A percentile compares a stretch with the other conserved stretches of the same genome.
phyloP scores from a whole-genome alignment of 1,140 invertebrate species.

The Mamestra configurata region DNA sequence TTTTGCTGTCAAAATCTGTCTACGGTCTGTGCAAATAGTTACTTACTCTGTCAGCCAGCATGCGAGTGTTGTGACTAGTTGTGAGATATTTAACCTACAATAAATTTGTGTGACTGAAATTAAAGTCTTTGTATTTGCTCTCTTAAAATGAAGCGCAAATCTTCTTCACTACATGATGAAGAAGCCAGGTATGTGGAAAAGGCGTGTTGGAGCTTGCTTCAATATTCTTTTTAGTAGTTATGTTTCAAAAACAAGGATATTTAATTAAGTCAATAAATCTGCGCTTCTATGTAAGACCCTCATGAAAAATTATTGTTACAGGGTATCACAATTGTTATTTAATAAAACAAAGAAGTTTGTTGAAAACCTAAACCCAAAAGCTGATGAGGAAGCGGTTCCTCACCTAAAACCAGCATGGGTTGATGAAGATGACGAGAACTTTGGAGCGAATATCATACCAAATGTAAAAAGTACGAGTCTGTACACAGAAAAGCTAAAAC shows the following conservation, averaged over 20 bases:
- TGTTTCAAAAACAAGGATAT: not conserved
- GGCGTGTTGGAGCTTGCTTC: not conserved
- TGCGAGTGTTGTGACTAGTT: slow-evolving; percentile 91
- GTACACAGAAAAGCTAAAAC: slow-evolving; percentile 55
- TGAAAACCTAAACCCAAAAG: slow-evolving; percentile 45
- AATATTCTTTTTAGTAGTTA: not conserved
- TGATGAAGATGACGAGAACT: slow-evolving; percentile 58
- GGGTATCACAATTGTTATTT: slow-evolving; percentile 53
- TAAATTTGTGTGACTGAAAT: slow-evolving; percentile 52
- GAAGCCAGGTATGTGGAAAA: slow-evolving; percentile 18
- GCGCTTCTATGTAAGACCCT: not conserved
- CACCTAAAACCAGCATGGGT: slow-evolving; percentile 52
- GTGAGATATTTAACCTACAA: slow-evolving; percentile 85
- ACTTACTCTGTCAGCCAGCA: not conserved
- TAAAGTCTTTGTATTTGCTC: not conserved
- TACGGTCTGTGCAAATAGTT: no score
- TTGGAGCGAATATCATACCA: slow-evolving; percentile 50
- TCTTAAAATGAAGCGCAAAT: slow-evolving; percentile 35
- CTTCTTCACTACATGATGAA: slow-evolving; percentile 3
- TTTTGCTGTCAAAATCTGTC: no score
- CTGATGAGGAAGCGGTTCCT: slow-evolving; percentile 1
- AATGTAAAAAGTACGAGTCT: slow-evolving; percentile 47
- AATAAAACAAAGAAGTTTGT: slow-evolving; percentile 49
- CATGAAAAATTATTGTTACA: not conserved
- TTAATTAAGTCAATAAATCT: not conserved